Percentiles rank a stretch among this genome's conserved stretches.
Evolutionary conservation across 1,140 invertebrate genomes (phyloP).

Genomic region (Apolygus lucorum): DNA sequence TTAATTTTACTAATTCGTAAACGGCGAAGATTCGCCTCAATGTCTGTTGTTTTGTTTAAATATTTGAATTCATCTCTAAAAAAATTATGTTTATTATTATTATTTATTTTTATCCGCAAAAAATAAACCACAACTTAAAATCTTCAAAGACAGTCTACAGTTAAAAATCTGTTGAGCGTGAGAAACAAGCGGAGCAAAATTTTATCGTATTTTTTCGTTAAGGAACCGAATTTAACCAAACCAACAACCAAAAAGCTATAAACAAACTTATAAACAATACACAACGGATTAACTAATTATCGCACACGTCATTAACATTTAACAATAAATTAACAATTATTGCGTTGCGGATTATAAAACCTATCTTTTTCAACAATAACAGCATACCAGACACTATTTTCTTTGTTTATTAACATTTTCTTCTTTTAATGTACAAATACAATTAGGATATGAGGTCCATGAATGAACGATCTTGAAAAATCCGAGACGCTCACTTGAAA

Average conservation of each 20-base stretch:
- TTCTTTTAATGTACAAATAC: too few relatives aligned
- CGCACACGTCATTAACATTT: too few relatives aligned
- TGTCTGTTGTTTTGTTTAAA: not conserved
- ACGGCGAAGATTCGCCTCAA: not conserved
- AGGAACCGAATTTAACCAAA: not conserved
- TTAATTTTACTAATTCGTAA: constrained; percentile 19
- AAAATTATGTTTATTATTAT: not conserved
- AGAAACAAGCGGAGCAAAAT: not conserved
- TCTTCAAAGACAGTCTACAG: not conserved
- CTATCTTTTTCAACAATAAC: not conserved
- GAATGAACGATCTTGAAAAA: too few relatives aligned
- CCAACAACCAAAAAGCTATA: not conserved
- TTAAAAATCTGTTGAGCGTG: not conserved
- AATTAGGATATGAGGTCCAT: too few relatives aligned
- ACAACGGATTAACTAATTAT: not conserved
- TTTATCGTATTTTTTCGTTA: too few relatives aligned
- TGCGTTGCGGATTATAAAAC: not conserved
- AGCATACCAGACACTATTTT: too few relatives aligned
- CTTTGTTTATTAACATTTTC: too few relatives aligned
- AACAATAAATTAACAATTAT: constrained; percentile 1
- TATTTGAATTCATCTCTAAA: not conserved
- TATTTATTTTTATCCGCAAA: not conserved
- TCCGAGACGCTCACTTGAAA: too few relatives aligned
- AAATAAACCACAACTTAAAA: not conserved
- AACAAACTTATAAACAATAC: not conserved